phyloP scores from a whole-genome alignment of 2,888 invertebrate species.

The Drosophila cyrtoloma region DNA sequence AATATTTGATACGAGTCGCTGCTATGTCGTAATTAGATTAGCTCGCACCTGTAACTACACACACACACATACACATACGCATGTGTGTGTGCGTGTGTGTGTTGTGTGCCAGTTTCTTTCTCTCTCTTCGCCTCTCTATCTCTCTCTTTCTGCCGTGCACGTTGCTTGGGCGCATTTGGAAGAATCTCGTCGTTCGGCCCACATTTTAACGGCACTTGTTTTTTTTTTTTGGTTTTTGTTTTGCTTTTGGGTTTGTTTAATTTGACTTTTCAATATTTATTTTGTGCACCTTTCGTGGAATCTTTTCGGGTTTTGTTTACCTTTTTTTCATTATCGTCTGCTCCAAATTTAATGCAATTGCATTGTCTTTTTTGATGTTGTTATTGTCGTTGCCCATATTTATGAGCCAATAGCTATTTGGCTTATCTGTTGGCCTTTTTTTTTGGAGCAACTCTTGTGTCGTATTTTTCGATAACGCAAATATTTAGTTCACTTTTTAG shows the following conservation, averaged over 20 bases:
- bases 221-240: conserved; percentile 37
- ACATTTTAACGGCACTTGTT: conserved; percentile 44
- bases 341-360: conserved; percentile 59
- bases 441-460: conserved; percentile 32
- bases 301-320: conserved; percentile 43
- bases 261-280: conserved; percentile 44
- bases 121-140: conserved; percentile 28
- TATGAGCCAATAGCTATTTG: conserved; percentile 43
- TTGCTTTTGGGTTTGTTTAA: conserved; percentile 31
- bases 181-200: conserved; percentile 39
- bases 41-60: conserved; percentile 59
- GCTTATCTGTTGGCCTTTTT: conserved; percentile 48
- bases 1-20: conserved; percentile 53
- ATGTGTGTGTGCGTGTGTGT: conserved; percentile 20
- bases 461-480: conserved; percentile 48
- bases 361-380: conserved; percentile 39
- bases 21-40: conserved; percentile 72
- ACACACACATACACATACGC: conserved; percentile 26
- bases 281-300: conserved; percentile 44
- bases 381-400: conserved; percentile 24
- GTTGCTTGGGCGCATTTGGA: conserved; percentile 28
- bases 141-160: conserved; percentile 20
- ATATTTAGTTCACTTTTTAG: conserved; percentile 25
- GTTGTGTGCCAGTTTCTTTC: conserved; percentile 56
- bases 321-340: conserved; percentile 46